phyloP scores from a whole-genome alignment of 2,888 invertebrate genomes.

The Megalurothrips usitatus region DNA sequence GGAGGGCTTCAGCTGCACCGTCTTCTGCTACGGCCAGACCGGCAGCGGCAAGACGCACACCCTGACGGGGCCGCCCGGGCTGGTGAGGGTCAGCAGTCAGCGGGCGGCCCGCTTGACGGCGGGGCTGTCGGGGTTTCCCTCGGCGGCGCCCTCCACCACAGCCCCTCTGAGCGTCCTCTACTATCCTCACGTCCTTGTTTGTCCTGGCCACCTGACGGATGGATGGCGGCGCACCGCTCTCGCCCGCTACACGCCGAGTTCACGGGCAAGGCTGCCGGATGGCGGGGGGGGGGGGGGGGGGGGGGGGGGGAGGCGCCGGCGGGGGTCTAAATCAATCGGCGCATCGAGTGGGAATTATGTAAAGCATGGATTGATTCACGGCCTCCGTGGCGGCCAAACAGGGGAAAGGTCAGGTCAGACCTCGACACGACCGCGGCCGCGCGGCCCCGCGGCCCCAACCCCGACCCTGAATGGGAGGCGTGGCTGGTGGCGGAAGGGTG shows the following conservation, averaged over 20 bases:
- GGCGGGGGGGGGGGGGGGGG: no score
- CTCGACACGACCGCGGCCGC: no score
- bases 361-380: background rate
- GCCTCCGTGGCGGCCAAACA: no score
- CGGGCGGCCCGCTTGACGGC: background rate
- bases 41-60: slow-evolving; percentile 96
- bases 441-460: background rate
- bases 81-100: slow-evolving; percentile 60
- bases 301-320: no score
- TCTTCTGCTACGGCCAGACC: slow-evolving; percentile 94
- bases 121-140: no score
- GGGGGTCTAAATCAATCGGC: background rate
- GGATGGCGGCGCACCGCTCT: background rate
- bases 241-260: background rate
- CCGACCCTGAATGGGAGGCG: background rate
- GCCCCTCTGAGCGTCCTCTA: no score
- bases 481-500: no score
- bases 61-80: slow-evolving; percentile 82
- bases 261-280: background rate
- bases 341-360: background rate
- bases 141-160: no score
- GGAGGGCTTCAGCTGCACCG: slow-evolving; percentile 90
- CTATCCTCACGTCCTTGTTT: background rate
- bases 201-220: no score
- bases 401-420: no score